A percentile compares a stretch with the other conserved stretches of the same genome.
Evolutionary conservation across 2,797 vertebrate genomes (phyloP).

Genomic region (Buceros bicornis): DNA sequence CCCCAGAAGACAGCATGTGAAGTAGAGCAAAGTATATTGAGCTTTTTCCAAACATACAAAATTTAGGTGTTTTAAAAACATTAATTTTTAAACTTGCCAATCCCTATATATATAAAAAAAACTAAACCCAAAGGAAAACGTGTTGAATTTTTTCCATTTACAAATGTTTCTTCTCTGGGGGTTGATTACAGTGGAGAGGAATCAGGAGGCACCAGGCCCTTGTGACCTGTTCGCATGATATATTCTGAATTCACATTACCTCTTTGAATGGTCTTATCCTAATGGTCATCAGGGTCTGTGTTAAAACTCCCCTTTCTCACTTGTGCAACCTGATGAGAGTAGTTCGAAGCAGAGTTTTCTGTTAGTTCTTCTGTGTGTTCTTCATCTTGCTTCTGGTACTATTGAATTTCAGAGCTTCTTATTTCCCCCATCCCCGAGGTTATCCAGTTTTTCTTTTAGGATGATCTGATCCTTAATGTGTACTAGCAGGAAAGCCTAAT

Average conservation of each 20-base stretch:
- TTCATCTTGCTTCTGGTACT: not conserved
- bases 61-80: not conserved
- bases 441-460: not conserved
- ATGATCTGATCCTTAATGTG: not conserved
- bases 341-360: not conserved
- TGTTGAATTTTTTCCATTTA: not conserved
- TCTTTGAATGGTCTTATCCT: not conserved
- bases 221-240: accelerated
- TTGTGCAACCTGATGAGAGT: not conserved
- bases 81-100: not conserved
- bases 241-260: not conserved
- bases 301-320: not conserved
- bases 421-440: not conserved
- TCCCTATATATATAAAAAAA: not conserved
- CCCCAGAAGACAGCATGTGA: not conserved
- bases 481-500: not conserved
- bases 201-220: not conserved
- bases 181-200: not conserved
- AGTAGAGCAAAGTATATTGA: not conserved
- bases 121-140: not conserved
- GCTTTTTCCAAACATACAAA: not conserved
- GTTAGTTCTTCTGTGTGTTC: accelerated
- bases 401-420: not conserved
- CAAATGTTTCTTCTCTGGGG: not conserved
- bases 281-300: not conserved